Base-by-base conservation (phyloP, 53 echinoderm and acorn worm genomes). In the Zoroaster sp. region DNA sequence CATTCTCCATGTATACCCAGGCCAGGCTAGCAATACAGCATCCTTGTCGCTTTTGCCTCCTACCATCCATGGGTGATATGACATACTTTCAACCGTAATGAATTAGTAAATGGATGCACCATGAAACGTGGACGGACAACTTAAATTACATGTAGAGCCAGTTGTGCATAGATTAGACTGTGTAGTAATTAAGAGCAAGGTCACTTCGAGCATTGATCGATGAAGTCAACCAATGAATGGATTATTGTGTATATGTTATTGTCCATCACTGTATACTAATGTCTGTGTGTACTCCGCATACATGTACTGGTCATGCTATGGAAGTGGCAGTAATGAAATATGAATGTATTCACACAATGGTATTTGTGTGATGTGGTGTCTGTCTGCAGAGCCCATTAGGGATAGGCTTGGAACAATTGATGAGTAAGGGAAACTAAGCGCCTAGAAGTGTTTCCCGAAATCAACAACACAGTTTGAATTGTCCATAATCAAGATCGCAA, bases 1-100 rank as follows among this genome's bases (percentile, higher is more conserved):
- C 85, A 35, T 85, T 34, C 71, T 85, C 85, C 85, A 85, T 85
- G 85, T 85, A 85, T 15, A 85, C 85, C 85, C 85, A 85, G 35
- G 85, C 36, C 51, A 85, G 71, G 46, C 85, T 85, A 44, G 85
- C 38, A 11, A 85, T 85, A 12, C 85, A 85, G 71, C 47, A 85
- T 69, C 85, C 85, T 46, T 69, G 31, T 31, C 40, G 69, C 34
- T 46, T 31, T 35, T 44, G 17, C 49, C 85, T 47, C 33, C 83
- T 23, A 59, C 79, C 51, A 51, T 59, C 55, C 55, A 63, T 63
- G 36, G 83, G 5, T 33, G 63, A 74, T 74, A 85, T 71, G 85
- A 70, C 85, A 85, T 85, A 69, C 31, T 46, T 35, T 46, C 42
- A 47, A 69, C 72, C 5, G 69, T 30, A 81, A 54, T 42, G 51